Conservation (phyloP, 2,113 vertebrate species). For the Cinclus cinclus region DNA sequence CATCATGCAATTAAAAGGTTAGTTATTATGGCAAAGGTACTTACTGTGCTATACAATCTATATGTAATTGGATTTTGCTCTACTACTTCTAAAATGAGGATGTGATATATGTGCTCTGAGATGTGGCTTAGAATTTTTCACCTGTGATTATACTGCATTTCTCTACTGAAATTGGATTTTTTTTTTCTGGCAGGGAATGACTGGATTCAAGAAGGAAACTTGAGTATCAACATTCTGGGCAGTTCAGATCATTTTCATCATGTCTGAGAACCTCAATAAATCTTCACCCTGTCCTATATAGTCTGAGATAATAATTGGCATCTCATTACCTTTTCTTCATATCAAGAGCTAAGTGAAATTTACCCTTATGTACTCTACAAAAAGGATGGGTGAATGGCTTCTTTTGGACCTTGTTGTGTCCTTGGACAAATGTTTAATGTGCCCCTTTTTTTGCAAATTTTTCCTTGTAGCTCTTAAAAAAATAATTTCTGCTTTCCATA, state of each 20-base stretch:
- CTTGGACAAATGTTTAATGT: neutral
- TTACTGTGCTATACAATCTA: neutral
- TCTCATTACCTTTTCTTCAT: conserved; percentile 39
- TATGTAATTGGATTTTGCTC: conserved; percentile 27
- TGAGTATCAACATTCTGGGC: conserved; percentile 7
- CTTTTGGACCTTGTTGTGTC: neutral
- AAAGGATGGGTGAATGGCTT: neutral
- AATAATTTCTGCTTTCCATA: neutral
- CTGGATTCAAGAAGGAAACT: neutral
- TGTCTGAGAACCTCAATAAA: conserved; percentile 10
- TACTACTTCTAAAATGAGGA: neutral
- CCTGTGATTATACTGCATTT: conserved; percentile 44
- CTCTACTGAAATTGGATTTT: conserved; percentile 7
- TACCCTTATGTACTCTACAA: neutral
- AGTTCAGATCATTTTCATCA: conserved; percentile 7
- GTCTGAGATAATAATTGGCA: conserved; percentile 44
- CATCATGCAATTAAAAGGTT: conserved; percentile 14
- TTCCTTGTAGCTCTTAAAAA: neutral
- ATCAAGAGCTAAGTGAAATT: conserved; percentile 6
- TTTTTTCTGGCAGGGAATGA: neutral
- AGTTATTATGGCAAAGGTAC: neutral
- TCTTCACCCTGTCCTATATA: neutral
- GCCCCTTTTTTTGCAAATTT: neutral
- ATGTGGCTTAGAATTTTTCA: conserved; percentile 25
- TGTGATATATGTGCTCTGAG: neutral